Evolutionary conservation across 2,888 invertebrate genomes (phyloP).

Genomic region (Halictus quadricinctus): DNA sequence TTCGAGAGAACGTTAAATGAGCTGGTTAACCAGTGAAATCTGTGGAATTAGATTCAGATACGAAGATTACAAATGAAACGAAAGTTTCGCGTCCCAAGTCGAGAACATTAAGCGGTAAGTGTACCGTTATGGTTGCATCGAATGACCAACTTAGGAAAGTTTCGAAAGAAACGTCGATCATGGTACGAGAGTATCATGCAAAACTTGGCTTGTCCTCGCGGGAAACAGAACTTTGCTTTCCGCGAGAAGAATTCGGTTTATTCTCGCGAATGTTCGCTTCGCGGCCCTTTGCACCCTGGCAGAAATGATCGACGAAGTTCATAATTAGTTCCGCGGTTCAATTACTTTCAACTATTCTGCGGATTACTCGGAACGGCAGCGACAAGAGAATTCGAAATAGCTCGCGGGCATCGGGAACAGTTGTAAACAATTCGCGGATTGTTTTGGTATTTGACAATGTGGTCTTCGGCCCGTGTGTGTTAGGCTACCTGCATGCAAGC

Average conservation of each 20-base stretch:
- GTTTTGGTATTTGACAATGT: slow-evolving; percentile 11
- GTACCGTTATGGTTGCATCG: not conserved
- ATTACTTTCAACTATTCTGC: slow-evolving; percentile 6
- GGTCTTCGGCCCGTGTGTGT: not conserved
- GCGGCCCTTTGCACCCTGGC: not conserved
- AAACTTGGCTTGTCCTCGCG: not conserved
- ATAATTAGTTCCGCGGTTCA: slow-evolving; percentile 1
- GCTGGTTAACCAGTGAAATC: too few species aligned
- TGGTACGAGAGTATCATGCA: too few species aligned
- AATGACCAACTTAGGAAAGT: not conserved
- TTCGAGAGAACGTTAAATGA: too few species aligned
- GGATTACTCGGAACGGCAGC: not conserved
- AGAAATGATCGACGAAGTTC: not conserved
- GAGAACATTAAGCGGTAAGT: not conserved
- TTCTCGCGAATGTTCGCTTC: not conserved
- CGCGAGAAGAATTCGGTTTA: not conserved
- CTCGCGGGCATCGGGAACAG: not conserved
- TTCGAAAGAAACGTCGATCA: too few species aligned
- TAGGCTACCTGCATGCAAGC: slow-evolving; percentile 1
- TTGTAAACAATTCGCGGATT: slow-evolving; percentile 13
- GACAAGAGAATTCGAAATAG: not conserved
- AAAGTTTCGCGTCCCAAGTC: not conserved
- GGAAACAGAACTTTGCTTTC: not conserved
- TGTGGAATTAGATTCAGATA: not conserved
- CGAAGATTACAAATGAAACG: not conserved